A percentile compares a stretch with the other conserved stretches of the same genome.
phyloP scores from a whole-genome alignment of 2,888 invertebrate genomes.

The Epinotia ramella region DNA sequence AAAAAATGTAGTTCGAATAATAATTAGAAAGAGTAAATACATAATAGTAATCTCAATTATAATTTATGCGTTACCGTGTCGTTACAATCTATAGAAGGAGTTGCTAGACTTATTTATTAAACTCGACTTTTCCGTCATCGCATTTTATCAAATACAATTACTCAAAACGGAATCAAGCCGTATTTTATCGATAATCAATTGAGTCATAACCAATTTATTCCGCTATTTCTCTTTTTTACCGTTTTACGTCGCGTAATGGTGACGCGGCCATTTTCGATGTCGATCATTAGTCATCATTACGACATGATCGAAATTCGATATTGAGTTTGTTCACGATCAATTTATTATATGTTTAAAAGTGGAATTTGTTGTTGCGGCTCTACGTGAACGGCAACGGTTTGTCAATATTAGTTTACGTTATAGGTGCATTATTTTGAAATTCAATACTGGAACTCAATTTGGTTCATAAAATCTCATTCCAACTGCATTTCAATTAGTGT shows the following conservation, averaged over 20 bases:
- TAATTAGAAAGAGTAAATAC: background rate
- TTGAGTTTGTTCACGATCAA: conserved; percentile 14
- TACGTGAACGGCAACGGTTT: background rate
- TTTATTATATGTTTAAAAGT: background rate
- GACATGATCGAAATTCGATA: conserved; percentile 36
- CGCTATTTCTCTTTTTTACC: conserved; percentile 25
- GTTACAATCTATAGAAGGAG: too few relatives aligned
- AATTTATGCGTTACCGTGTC: too few relatives aligned
- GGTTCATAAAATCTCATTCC: too few relatives aligned
- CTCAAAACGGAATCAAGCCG: background rate
- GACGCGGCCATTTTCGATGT: conserved; percentile 13
- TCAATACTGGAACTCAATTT: too few relatives aligned
- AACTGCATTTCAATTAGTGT: too few relatives aligned
- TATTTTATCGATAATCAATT: conserved; percentile 25
- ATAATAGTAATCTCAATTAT: background rate
- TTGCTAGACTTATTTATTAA: background rate
- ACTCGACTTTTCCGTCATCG: background rate
- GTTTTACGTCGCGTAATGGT: conserved; percentile 12
- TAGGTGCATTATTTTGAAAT: too few relatives aligned
- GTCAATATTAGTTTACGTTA: background rate
- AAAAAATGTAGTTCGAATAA: too few relatives aligned
- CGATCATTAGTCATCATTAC: conserved; percentile 39
- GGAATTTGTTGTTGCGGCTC: background rate
- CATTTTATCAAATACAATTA: background rate
- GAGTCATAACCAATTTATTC: conserved; percentile 23